Base-by-base conservation (phyloP, 2,888 invertebrate genomes). In the Ceraclea dissimilis region DNA sequence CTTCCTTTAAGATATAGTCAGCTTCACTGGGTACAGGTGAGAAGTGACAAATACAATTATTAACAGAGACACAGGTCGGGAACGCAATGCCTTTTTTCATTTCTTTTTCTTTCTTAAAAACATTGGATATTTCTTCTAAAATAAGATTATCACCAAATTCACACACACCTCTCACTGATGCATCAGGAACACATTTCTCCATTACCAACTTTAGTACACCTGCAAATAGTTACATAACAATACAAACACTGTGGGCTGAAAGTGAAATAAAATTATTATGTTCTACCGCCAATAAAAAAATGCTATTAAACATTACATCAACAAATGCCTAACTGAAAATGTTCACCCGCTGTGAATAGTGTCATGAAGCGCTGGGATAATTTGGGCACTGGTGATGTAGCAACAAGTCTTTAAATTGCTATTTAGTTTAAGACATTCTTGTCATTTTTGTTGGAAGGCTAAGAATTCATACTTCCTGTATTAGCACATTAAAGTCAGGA, bases 31-130 rank as follows among this genome's bases (percentile, higher is more conserved):
- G 88, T 62, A 97, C 85, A 20, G 99, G 99, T 51, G 98, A 98
- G 73, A 88, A 99, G 74, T 99, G 99, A 74, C 99, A 99, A 72
- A 99, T 94, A 76, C 97, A 97, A 75, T 99, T 97, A 78, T 99
- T 99, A 56, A 96, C 89, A 18, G 97, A 98, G 62, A 99, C 84
- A 77, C 98, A 99, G 59, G 98, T 98, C 54, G 99, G 99, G 75
- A 99, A 99, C 43, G 99, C 97, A 69, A 98, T 93, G 65, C 96
- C 97, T 78, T 98, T 98, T 72, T 94, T 96, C 66, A 97, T 81
- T 64, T 97, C 95, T 70, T 98, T 99, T 70, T 98, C 96, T 70
- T 96, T 98, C 77, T 98, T 98, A 77, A 95, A 98, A 62, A 96
- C 92, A 78, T 94, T 96, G 63, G 85, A 85, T 44, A 97, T 96